phyloP scores from a whole-genome alignment of 92 coral and sea anemone species.

The Hydrozoanthus gracilis region DNA sequence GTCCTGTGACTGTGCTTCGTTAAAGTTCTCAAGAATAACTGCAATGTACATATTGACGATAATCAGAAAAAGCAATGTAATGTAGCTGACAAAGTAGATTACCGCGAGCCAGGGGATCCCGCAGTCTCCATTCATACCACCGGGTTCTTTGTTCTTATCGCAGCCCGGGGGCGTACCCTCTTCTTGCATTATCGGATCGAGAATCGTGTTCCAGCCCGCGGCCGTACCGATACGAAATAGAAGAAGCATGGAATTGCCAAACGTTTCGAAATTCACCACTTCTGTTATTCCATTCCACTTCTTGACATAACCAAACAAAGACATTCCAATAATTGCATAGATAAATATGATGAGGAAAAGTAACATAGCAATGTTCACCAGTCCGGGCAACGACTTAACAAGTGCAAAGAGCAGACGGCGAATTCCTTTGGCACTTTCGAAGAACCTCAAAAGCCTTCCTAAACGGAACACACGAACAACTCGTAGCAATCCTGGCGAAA shows the following conservation, averaged over 20 bases:
- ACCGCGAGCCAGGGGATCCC: conserved; percentile 93
- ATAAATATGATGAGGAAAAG: conserved; percentile 92
- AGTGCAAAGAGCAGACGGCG: conserved; percentile 92
- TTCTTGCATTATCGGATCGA: conserved; percentile 90
- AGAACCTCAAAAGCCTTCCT: conserved; percentile 92
- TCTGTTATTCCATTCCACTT: conserved; percentile 90
- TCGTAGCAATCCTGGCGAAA: conserved; percentile 97
- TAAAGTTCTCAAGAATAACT: conserved; percentile 97
- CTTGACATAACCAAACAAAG: conserved; percentile 95
- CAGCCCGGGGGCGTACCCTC: conserved; percentile 74
- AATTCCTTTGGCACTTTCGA: conserved; percentile 97
- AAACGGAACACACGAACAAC: conserved; percentile 97
- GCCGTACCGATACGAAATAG: conserved; percentile 98
- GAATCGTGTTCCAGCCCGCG: conserved; percentile 99
- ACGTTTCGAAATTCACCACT: conserved; percentile 96
- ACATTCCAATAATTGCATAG: conserved; percentile 98
- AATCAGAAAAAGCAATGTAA: conserved; percentile 86
- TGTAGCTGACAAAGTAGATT: conserved; percentile 92
- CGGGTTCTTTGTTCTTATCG: conserved; percentile 48
- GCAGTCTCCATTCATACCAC: conserved; percentile 77
- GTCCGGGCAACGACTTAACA: conserved; percentile 94
- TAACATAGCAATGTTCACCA: conserved; percentile 92
- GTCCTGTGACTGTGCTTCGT: conserved; percentile 96
- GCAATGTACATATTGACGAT: conserved; percentile 99
- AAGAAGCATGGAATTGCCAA: conserved; percentile 84